Evolutionary conservation across 2,888 invertebrate species (phyloP), one percentile per base, ranked within the genome.

Genomic region (Andrena haemorrhoa): DNA sequence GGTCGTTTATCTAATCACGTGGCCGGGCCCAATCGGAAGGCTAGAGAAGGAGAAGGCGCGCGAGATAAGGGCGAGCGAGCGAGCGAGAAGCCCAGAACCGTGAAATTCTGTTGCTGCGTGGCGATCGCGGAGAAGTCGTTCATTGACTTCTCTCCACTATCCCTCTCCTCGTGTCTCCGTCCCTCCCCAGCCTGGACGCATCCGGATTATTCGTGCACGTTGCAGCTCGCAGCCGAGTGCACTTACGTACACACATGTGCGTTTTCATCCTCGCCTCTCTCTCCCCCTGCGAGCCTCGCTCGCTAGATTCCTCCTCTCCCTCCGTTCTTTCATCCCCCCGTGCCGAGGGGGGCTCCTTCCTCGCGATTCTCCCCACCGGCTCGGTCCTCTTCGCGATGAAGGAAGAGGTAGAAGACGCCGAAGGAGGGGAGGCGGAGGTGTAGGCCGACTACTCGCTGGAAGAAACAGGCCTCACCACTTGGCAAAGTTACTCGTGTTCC

Each of bases 191-290:
- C 26, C 56, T 56, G 79, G 69, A 72, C 80, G 83, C 82, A 87
- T 85, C 83, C 83, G 87, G 78, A 85, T 87, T 83, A 86, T 86
- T 87, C 87, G 85, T 82, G 79, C 83, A 76, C 79, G 78, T 82
- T 79, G 77, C 76, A 71, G 63, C 76, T 65, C 79, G 77, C 79
- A 60, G 65, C 65, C 69, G 83, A 80, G 79, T 71, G 75, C 75
- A 75, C 79, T 77, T 61, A 78, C 73, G 77, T 61, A 68, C 76
- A 86, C 75, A 75, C 79, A 75, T 63, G 77, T 77, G 81, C 78
- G 66, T 73, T 71, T 71, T 53, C 70, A 61, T 71, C 47, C 60
- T 69, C 51, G 6, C 47, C 35, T 60, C 20, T 31, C 71, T 8
- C 20, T 31, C 71, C 6, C 76, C 12, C 61, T 2, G 26, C 53